Evolutionary conservation across 2,888 invertebrate genomes (phyloP).

Genomic region (Amblyjoppa fuscipennis): DNA sequence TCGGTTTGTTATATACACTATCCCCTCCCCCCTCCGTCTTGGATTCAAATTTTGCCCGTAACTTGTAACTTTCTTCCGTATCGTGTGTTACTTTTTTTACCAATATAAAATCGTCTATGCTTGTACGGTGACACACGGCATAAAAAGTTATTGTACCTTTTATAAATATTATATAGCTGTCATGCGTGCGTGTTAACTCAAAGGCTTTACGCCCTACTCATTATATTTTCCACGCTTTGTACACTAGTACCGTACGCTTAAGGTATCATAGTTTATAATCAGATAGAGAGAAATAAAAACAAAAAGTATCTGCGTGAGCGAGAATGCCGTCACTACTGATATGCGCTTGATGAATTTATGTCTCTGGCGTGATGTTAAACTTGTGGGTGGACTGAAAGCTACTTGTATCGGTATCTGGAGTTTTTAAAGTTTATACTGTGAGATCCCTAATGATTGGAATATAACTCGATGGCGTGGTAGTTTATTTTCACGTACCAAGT

Average conservation of each 20-base stretch:
- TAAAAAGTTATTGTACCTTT: slow-evolving; percentile 22
- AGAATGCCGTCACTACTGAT: slow-evolving; percentile 70
- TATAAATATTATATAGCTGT: slow-evolving; percentile 42
- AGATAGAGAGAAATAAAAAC: slow-evolving; percentile 61
- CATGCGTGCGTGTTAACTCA: slow-evolving; percentile 68
- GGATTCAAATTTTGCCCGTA: background rate
- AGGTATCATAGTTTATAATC: slow-evolving; percentile 67
- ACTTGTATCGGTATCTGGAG: slow-evolving; percentile 50
- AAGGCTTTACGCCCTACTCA: slow-evolving; percentile 49
- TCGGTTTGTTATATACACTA: background rate
- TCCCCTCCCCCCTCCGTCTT: too few relatives aligned
- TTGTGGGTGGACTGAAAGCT: slow-evolving; percentile 56
- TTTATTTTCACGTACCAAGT: slow-evolving; percentile 8
- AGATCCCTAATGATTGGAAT: slow-evolving; percentile 46
- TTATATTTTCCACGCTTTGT: slow-evolving; percentile 61
- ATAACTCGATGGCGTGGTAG: slow-evolving; percentile 19
- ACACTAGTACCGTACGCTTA: slow-evolving; percentile 50
- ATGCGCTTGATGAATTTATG: slow-evolving; percentile 73
- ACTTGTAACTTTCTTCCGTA: too few relatives aligned
- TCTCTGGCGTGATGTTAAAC: slow-evolving; percentile 75
- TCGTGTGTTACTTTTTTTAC: background rate
- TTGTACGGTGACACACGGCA: background rate
- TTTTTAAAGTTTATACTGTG: slow-evolving; percentile 41
- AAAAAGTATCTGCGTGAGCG: slow-evolving; percentile 64
- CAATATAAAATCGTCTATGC: background rate